Percentiles rank a stretch among this genome's conserved stretches.
Conservation (phyloP, 2,888 invertebrate genomes). For the Melieria picta region DNA sequence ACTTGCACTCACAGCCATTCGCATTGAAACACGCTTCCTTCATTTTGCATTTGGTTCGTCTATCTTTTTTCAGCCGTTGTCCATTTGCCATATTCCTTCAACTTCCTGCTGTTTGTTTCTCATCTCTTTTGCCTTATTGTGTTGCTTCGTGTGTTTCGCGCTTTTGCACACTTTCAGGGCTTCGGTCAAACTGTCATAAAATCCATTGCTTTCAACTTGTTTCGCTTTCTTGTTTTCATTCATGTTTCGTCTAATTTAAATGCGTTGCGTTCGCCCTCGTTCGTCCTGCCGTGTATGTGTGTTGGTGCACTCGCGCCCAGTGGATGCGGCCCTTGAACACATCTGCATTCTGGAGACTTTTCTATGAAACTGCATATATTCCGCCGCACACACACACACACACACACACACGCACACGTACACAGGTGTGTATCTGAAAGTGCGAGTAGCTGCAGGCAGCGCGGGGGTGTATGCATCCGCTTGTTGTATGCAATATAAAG, state of each 20-base stretch:
- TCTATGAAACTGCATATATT: too few species aligned
- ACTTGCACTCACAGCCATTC: too few species aligned
- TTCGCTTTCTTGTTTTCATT: conserved; percentile 1
- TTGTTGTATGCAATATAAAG: too few species aligned
- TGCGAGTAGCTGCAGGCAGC: too few species aligned
- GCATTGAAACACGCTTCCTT: too few species aligned
- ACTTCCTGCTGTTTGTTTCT: background rate
- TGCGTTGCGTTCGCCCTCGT: background rate
- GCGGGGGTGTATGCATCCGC: too few species aligned
- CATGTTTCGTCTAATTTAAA: conserved; percentile 4
- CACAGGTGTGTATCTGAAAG: background rate
- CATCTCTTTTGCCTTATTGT: too few species aligned
- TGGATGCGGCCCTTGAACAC: too few species aligned
- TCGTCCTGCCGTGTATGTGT: too few species aligned
- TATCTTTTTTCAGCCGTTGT: background rate
- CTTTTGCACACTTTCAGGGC: background rate
- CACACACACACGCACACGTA: conserved; percentile 12
- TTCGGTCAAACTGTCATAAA: background rate
- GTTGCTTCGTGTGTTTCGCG: background rate
- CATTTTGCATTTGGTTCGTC: too few species aligned
- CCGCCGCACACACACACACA: conserved; percentile 11
- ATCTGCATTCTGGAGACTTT: too few species aligned
- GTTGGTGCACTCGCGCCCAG: too few species aligned
- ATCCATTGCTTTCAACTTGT: background rate
- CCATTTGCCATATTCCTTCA: background rate